Percentiles rank a stretch among this genome's conserved stretches.
Conservation (phyloP, 1,140 invertebrate genomes). For the Phortica variegata region DNA sequence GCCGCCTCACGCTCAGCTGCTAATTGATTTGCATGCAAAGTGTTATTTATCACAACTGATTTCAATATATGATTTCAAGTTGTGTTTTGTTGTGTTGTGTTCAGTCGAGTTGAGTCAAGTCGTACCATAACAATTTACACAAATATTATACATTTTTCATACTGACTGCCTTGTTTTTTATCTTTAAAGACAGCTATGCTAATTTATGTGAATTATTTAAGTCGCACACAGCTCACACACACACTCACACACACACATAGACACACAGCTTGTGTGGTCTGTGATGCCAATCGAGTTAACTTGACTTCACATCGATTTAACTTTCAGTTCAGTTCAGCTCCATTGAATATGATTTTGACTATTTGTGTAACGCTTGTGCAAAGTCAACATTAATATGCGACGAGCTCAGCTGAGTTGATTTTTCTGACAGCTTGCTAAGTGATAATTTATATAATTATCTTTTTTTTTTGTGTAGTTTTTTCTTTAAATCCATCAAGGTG, state of each 20-base stretch:
- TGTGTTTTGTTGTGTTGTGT: neutral
- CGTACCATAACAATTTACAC: no score
- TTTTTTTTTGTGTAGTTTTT: no score
- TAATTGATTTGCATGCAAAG: neutral
- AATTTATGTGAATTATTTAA: conserved; percentile 9
- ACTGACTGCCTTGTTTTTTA: neutral
- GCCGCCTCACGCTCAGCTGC: neutral
- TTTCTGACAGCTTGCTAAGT: conserved; percentile 12
- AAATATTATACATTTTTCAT: conserved; percentile 6
- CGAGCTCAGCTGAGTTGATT: conserved; percentile 3
- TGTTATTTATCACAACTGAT: neutral
- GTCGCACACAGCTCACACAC: neutral
- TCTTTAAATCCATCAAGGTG: no score
- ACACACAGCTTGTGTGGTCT: no score
- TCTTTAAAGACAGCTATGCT: conserved; percentile 1
- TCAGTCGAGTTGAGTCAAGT: no score
- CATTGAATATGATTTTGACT: no score
- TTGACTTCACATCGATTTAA: no score
- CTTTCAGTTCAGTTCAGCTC: no score
- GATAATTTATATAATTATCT: neutral
- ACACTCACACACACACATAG: conserved; percentile 6
- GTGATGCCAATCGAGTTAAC: no score
- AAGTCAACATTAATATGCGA: neutral
- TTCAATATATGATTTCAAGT: conserved; percentile 5
- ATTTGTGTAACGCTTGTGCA: neutral